Percentiles rank a stretch among this genome's conserved stretches.
Evolutionary conservation across 2,113 vertebrate genomes (phyloP).

Genomic region (Lepus timidus): DNA sequence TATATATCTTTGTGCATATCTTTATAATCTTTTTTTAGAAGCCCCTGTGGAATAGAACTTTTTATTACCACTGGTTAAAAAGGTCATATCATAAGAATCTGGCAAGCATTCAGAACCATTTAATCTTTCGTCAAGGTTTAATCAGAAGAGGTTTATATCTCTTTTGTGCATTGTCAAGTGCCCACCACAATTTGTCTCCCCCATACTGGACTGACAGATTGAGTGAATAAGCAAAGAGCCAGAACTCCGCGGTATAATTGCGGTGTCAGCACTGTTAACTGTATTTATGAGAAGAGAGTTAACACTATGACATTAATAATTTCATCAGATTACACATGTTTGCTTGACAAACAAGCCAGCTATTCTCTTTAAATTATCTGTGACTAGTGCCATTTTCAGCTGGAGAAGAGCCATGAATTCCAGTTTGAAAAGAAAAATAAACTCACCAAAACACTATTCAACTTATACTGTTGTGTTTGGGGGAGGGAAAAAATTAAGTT

Average conservation of each 20-base stretch:
- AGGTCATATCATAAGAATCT: conserved; percentile 81
- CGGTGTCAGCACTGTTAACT: conserved; percentile 88
- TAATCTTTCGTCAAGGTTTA: conserved; percentile 89
- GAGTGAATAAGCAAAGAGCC: conserved; percentile 86
- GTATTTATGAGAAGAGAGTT: conserved; percentile 89
- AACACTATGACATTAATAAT: conserved; percentile 89
- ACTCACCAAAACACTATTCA: conserved; percentile 70
- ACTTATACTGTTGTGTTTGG: conserved; percentile 61
- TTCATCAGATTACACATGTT: conserved; percentile 87
- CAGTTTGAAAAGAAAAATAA: conserved; percentile 81
- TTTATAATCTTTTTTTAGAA: conserved; percentile 69
- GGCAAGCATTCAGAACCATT: conserved; percentile 84
- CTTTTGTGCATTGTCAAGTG: conserved; percentile 88
- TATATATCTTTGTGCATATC: neutral
- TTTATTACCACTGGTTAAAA: conserved; percentile 82
- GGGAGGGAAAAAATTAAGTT: conserved; percentile 51
- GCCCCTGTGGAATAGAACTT: conserved; percentile 62
- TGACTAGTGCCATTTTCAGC: conserved; percentile 78
- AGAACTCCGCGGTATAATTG: conserved; percentile 86
- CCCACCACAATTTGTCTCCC: conserved; percentile 86
- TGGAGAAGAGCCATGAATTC: conserved; percentile 79
- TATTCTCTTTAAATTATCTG: conserved; percentile 85
- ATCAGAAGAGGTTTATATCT: conserved; percentile 88
- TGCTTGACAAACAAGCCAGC: conserved; percentile 88
- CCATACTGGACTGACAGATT: conserved; percentile 85